A percentile compares a stretch with the other conserved stretches of the same genome.
phyloP scores from a whole-genome alignment of 2,888 invertebrate genomes.

The Phengaris arion region DNA sequence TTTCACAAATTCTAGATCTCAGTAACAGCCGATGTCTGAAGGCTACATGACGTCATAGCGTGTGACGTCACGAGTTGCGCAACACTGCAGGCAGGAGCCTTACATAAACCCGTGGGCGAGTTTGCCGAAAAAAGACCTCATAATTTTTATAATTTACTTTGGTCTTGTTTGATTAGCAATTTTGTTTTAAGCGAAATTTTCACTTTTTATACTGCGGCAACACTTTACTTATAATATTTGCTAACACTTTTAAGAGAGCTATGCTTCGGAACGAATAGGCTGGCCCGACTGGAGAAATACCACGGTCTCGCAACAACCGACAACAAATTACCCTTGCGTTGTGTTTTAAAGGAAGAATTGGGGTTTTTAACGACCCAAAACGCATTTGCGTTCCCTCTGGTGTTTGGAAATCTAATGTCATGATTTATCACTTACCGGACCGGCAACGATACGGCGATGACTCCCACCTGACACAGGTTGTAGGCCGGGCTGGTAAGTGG shows the following conservation, averaged over 20 bases:
- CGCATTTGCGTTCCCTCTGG: too few species aligned
- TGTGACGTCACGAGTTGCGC: constrained; percentile 26
- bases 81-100: constrained; percentile 20
- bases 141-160: background rate
- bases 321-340: too few species aligned
- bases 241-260: background rate
- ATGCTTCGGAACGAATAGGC: too few species aligned
- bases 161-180: background rate
- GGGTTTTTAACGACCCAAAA: too few species aligned
- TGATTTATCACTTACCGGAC: too few species aligned
- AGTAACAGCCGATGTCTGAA: background rate
- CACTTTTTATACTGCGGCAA: background rate
- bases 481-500: too few species aligned
- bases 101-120: constrained; percentile 9
- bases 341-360: too few species aligned
- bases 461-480: too few species aligned
- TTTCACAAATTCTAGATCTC: background rate
- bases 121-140: background rate
- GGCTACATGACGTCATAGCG: background rate
- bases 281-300: too few species aligned
- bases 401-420: too few species aligned
- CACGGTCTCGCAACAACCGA: too few species aligned
- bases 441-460: too few species aligned
- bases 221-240: background rate
- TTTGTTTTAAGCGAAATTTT: background rate